A percentile compares a stretch with the other conserved stretches of the same genome.
Evolutionary conservation across 2,888 invertebrate genomes (phyloP).

Genomic region (Sinohyriopsis cumingii): DNA sequence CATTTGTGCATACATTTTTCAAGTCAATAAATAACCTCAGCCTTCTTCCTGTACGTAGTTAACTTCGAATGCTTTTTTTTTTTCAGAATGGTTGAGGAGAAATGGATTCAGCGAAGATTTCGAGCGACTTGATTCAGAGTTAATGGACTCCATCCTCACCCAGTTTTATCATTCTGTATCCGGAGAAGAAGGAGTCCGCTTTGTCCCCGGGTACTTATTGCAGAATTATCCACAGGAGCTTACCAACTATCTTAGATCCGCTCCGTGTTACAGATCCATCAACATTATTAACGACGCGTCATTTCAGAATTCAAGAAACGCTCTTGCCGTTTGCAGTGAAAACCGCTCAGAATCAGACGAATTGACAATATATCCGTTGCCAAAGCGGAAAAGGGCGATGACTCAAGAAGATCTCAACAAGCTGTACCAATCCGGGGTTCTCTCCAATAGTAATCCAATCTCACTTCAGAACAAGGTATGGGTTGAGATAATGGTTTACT

Average conservation of each 20-base stretch:
- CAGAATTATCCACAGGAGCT: constrained; percentile 18
- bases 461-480: constrained; percentile 37
- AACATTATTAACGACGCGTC: constrained; percentile 17
- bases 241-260: constrained; percentile 18
- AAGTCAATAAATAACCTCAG: no score
- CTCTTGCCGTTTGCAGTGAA: neutral
- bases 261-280: constrained; percentile 21
- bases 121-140: constrained; percentile 14
- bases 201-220: constrained; percentile 7
- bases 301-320: constrained; percentile 20
- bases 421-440: constrained; percentile 22
- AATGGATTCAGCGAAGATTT: constrained; percentile 27
- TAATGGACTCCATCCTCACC: constrained; percentile 18
- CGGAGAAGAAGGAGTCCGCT: neutral
- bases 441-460: constrained; percentile 19
- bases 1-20: no score
- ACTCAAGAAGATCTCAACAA: constrained; percentile 21
- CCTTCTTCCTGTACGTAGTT: no score
- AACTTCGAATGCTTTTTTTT: neutral
- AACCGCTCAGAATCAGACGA: neutral
- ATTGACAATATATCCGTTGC: neutral
- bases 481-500: constrained; percentile 34
- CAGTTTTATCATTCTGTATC: constrained; percentile 11
- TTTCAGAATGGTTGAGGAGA: constrained; percentile 31
- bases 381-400: constrained; percentile 19